Evolutionary conservation across 2,113 vertebrate species (phyloP).

Genomic region (Neolamprologus ventralis): DNA sequence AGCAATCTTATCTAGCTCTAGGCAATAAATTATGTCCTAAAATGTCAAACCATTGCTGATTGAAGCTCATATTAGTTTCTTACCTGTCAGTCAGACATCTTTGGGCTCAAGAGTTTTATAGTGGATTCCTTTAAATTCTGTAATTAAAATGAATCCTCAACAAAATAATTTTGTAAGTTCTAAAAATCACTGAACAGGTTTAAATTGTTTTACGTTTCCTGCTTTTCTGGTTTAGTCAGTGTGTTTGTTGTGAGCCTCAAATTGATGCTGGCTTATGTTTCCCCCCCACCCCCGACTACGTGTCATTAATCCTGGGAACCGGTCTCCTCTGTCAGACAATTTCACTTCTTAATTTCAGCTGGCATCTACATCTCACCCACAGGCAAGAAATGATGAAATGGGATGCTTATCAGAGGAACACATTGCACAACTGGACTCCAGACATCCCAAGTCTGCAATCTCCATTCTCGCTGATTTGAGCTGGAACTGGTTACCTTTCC

Average conservation of each 20-base stretch:
- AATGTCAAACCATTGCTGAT: neutral
- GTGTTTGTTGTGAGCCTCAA: neutral
- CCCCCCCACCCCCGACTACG: accelerated
- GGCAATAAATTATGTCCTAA: neutral
- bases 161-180: neutral
- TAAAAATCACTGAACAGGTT: neutral
- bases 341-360: constrained; percentile 20
- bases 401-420: constrained; percentile 32
- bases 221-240: neutral
- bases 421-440: constrained; percentile 24
- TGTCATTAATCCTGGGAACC: neutral
- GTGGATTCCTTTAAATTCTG: accelerated
- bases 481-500: constrained; percentile 1
- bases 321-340: neutral
- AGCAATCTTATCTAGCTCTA: neutral
- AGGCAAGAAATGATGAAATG: constrained; percentile 13
- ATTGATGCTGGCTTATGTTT: neutral
- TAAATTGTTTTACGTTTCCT: neutral
- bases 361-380: constrained; percentile 7
- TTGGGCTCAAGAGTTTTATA: neutral
- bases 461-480: constrained; percentile 6
- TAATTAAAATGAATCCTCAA: neutral
- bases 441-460: constrained; percentile 20
- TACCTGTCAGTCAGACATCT: neutral
- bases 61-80: neutral